Evolutionary conservation across 2,797 vertebrate species (phyloP), one percentile per base, ranked within the genome.

Genomic region (Gambusia yucatana): DNA sequence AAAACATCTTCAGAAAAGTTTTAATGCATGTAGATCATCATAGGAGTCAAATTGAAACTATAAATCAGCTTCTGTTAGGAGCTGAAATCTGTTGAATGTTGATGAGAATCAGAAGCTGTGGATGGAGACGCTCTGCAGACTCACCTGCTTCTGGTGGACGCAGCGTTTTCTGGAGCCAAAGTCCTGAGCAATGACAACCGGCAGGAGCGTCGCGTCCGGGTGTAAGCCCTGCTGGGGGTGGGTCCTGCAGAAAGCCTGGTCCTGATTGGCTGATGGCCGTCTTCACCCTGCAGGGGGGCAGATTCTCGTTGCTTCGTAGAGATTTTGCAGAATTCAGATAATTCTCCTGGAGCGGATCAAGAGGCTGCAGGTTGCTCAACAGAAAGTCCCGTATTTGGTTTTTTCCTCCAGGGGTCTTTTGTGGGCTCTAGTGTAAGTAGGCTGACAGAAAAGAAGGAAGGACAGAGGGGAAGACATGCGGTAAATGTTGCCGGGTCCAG

Each of bases 261-360:
- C 86, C 82, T 6, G 72, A 84, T 70, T 70, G 63, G 79, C 88
- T 80, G 87, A 80, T 83, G n/a, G 57, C 14, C 16, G 57, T 61
- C 57, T 61, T 33, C 30, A 8, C 55, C n/a, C 4, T 6, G n/a
- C 1, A 52, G 47, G 46, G 47, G 17, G 20, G 17, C 47, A 48
- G 17, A 6, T 48, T 48, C 5, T 48, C 1, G 46, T 47, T 3
- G 17, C 47, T 48, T 20, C 17, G 6, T 74, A 22, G 85, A 71
- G 55, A 80, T 74, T 82, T 61, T 71, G 1, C 44, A 79, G 73
- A 84, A 79, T 85, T 57, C 20, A 52, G 80, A 1, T 86, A 81
- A 93, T 86, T 80, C 83, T 81, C 52, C 85, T 83, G 84, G 85
- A 89, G 84, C 86, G 63, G 85, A 88, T 90, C 88, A 89, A 57